These are phyloP conservation scores for Meiosimyza platycephala DNA, from an alignment of 2,888 invertebrate species.

Conservation along the genomic window DNA sequence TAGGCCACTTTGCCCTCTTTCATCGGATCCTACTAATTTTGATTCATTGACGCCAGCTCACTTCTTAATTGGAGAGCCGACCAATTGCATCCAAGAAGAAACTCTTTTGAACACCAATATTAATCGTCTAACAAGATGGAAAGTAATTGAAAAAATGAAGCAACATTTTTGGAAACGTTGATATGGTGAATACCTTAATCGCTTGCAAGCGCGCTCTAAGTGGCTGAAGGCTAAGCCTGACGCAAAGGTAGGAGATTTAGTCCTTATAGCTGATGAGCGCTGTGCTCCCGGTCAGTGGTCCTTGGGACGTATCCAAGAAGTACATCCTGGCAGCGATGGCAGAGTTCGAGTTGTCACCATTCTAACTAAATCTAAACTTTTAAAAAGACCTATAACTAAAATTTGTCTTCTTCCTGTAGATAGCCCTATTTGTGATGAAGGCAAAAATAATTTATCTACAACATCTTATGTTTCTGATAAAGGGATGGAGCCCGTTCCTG, in stretches of 20 bases:
- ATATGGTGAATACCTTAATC: conserved; percentile 37
- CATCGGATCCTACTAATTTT: conserved; percentile 26
- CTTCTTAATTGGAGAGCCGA: too few species aligned
- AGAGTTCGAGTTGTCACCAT: conserved; percentile 35
- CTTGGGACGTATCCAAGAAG: conserved; percentile 27
- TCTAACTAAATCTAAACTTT: conserved; percentile 23
- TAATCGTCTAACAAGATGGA: conserved; percentile 31
- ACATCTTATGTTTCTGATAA: not conserved
- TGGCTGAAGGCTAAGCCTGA: conserved; percentile 32
- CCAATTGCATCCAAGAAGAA: conserved; percentile 34
- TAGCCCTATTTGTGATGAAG: conserved; percentile 4
- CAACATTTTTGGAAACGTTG: conserved; percentile 43
- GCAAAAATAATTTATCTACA: too few species aligned
- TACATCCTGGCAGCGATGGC: conserved; percentile 36
- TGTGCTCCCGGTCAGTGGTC: conserved; percentile 33
- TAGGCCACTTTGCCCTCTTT: conserved; percentile 28
- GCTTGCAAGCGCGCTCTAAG: conserved; percentile 36
- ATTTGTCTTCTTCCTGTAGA: conserved; percentile 34
- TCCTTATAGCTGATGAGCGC: conserved; percentile 30
- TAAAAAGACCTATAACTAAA: conserved; percentile 38
- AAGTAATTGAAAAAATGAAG: conserved; percentile 36
- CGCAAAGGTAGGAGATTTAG: conserved; percentile 36
- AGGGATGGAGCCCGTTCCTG: not conserved
- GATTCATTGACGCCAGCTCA: conserved; percentile 27
- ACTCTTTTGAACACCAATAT: conserved; percentile 25